A percentile compares a stretch with the other conserved stretches of the same genome.
Evolutionary conservation across 2,797 vertebrate genomes (phyloP).

Genomic region (Halcyon chelicuti): DNA sequence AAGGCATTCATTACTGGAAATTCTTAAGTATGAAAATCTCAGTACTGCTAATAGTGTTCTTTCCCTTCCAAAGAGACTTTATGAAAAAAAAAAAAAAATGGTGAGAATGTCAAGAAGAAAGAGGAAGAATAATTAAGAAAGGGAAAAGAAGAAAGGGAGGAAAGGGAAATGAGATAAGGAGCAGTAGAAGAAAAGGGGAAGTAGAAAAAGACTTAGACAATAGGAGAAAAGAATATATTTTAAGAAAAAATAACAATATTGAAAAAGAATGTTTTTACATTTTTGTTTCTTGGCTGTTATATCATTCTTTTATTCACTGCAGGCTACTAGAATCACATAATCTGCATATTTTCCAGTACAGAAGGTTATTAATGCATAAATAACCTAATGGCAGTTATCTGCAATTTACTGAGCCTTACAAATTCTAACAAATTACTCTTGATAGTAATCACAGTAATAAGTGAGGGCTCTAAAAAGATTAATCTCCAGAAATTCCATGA

Average conservation of each 20-base stretch:
- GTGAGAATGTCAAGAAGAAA: constrained; percentile 20
- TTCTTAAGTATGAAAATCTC: neutral
- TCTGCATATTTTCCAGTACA: neutral
- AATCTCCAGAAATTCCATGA: neutral
- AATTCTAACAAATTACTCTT: neutral
- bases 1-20: constrained; percentile 14
- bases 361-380: neutral
- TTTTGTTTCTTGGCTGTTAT: neutral
- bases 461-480: neutral
- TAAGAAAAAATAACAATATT: neutral
- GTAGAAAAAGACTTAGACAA: neutral
- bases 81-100: constrained; percentile 19
- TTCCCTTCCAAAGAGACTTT: neutral
- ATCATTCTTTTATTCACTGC: neutral
- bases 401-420: neutral
- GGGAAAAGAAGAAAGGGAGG: neutral
- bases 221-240: neutral
- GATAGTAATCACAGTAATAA: neutral
- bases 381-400: neutral
- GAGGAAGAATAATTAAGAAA: constrained; percentile 6
- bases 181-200: neutral
- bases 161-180: neutral
- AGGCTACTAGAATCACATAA: neutral
- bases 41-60: neutral
- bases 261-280: neutral